Evolutionary conservation across 2,113 vertebrate species (phyloP), one percentile per base, ranked within the genome.

Genomic region (Pituophis catenifer): DNA sequence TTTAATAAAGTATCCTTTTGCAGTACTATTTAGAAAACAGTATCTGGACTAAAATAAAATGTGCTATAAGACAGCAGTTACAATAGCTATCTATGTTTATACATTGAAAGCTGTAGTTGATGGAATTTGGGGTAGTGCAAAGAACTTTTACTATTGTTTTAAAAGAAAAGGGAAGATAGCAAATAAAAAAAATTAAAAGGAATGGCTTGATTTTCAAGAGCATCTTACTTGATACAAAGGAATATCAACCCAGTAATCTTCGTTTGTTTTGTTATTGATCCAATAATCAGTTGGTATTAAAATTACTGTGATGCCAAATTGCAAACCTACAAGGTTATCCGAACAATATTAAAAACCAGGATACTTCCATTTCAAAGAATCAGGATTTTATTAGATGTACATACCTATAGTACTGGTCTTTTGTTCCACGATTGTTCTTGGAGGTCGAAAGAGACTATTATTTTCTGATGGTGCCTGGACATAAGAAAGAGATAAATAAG

Each of bases 341-440:
- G 89, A 53, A 95, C 75, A 96, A 94, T 1, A 93, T 54, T 0
- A 10, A 94, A 48, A 57, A 48, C 94, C 70, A 92, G 94, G 86
- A 91, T 38, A 96, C 93, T 55, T 93, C 92, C 92, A 90, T 5
- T 88, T 55, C 94, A 87, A 92, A 52, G 10, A 70, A 96, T 94
- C 7, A 91, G 90, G 95, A 90, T 54, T 95, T 93, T 55, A 93
- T 93, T 53, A 90, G 91, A 93, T 90, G 93, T 95, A 97, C 98
- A 96, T 98, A 99, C 98, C 98, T 98, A 99, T 96, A 96, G 97
- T 97, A 91, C 96, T 97, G 95, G 98, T 98, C 92, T 99, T 99
- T 96, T 98, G 98, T 89, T 99, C 98, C 91, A 98, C 94, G 92
- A 98, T 97, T 89, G 97, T 97, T 97, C 98, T 98, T 0, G 97